Conservation (phyloP, 2,888 invertebrate genomes). For the Elmis aenea region DNA sequence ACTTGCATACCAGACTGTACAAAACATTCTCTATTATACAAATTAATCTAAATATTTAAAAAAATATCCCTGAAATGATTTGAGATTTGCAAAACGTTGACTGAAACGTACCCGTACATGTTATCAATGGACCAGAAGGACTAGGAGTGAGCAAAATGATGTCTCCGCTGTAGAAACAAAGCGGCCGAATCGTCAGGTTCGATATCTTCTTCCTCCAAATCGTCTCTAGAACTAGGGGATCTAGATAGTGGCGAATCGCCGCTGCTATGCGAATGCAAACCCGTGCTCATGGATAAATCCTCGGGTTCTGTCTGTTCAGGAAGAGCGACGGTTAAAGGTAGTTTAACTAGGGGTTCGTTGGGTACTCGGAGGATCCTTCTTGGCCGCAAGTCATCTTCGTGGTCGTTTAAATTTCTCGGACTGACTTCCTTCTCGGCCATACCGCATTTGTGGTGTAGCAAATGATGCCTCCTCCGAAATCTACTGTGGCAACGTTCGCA, state of each 20-base stretch:
- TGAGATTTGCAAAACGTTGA: conserved; percentile 19
- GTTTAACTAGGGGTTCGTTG: conserved; percentile 40
- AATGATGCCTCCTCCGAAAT: conserved; percentile 81
- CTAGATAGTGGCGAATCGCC: conserved; percentile 48
- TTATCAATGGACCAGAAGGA: conserved; percentile 23
- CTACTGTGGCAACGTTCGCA: conserved; percentile 73
- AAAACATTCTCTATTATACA: conserved; percentile 30
- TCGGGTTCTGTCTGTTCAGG: conserved; percentile 91
- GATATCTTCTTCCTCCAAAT: conserved; percentile 50
- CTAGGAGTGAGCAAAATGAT: conserved; percentile 35
- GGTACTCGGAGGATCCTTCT: conserved; percentile 52
- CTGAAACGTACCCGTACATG: conserved; percentile 32
- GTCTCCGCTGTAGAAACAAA: conserved; percentile 47
- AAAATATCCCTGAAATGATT: conserved; percentile 30
- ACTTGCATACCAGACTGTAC: conserved; percentile 47
- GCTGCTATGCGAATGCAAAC: conserved; percentile 50
- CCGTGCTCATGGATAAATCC: conserved; percentile 72
- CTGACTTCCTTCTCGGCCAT: conserved; percentile 30
- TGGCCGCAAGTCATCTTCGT: conserved; percentile 36
- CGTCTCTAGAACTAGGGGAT: conserved; percentile 44
- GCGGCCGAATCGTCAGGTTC: conserved; percentile 53
- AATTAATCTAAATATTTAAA: conserved; percentile 30
- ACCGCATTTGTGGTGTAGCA: conserved; percentile 79
- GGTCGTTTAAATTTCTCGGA: conserved; percentile 33
- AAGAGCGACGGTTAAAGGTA: conserved; percentile 40